Conservation (phyloP, 2,888 invertebrate genomes). For the Tromatobia lineatoria region DNA sequence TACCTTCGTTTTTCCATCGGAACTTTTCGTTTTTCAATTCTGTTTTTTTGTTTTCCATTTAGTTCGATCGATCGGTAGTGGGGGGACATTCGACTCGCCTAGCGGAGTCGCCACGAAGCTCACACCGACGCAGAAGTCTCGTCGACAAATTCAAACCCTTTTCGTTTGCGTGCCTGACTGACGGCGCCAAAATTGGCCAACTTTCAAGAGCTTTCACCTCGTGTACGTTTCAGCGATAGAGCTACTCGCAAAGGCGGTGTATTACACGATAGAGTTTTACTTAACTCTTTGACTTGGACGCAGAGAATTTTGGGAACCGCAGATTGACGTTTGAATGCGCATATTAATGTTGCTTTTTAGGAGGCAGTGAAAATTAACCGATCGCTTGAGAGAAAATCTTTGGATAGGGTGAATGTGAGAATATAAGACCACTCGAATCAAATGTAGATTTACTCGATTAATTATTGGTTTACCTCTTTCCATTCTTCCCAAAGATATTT, state of each 20-base stretch:
- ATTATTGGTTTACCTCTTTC: too few relatives aligned
- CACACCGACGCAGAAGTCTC: constrained; percentile 21
- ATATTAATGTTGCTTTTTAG: neutral
- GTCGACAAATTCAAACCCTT: constrained; percentile 32
- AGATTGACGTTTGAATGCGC: neutral
- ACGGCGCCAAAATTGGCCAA: constrained; percentile 68
- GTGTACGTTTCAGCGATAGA: neutral
- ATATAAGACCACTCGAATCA: too few relatives aligned
- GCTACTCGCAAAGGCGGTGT: constrained; percentile 2
- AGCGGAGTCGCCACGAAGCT: constrained; percentile 15
- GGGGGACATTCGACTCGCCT: neutral
- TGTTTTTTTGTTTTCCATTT: constrained; percentile 19
- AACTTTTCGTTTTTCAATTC: constrained; percentile 14
- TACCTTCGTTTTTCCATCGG: constrained; percentile 26
- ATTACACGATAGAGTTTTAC: neutral
- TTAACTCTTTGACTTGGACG: neutral
- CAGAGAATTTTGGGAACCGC: neutral
- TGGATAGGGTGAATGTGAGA: too few relatives aligned
- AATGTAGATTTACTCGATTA: too few relatives aligned
- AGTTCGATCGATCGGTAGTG: constrained; percentile 33
- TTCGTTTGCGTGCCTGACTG: constrained; percentile 61
- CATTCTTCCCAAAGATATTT: too few relatives aligned
- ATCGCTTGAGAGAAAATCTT: too few relatives aligned
- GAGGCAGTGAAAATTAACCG: too few relatives aligned
- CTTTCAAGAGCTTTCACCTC: constrained; percentile 58